Base-by-base conservation (phyloP, 2,113 vertebrate genomes). In the Eudyptes chrysolophus region DNA sequence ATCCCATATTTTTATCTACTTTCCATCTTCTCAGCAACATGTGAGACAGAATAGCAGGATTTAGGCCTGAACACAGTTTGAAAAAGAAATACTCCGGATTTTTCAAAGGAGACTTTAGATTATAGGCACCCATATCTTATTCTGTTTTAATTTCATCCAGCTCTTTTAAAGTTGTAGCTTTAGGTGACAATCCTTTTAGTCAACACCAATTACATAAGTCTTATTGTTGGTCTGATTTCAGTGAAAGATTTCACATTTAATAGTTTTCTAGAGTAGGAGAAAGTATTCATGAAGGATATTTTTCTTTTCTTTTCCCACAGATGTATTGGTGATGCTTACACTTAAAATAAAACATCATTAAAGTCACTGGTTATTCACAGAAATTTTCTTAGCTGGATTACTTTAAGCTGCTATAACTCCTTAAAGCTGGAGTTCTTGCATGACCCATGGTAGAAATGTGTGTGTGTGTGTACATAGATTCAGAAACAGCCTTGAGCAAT, bases 401-500 rank as follows among this genome's bases (percentile, higher is more conserved):
- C 24, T 84, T 84, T 52, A 92, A 62, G 8, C 10, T 77, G 36
- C 14, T 90, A 81, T 84, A 95, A 77, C 10, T 74, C 38, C 32
- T 92, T 48, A 22, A 9, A 52, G 15, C 16, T 78, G 12, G 7
- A 74, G 25, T 27, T 86, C 54, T 74, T 88, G 49, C 40, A 90
- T 85, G 78, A 88, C 66, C 54, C 58, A 27, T 30, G 12, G 40
- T 13, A 51, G 49, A 85, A 76, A 40, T 38, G 11, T 52, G 18
- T 70, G 19, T 64, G 6, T 71, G 46, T 70, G 19, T 25, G 4
- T 22, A 72, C 34, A 70, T 2, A 90, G n/a, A 95, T 71, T 75
- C 71, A 84, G 86, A 94, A 93, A 95, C 38, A 86, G 90, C 97
- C 95, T 94, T 92, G 68, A 97, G 89, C 86, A 91, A 57, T 92